Conservation (phyloP, 2,888 invertebrate species). For the Morpho helenor region DNA sequence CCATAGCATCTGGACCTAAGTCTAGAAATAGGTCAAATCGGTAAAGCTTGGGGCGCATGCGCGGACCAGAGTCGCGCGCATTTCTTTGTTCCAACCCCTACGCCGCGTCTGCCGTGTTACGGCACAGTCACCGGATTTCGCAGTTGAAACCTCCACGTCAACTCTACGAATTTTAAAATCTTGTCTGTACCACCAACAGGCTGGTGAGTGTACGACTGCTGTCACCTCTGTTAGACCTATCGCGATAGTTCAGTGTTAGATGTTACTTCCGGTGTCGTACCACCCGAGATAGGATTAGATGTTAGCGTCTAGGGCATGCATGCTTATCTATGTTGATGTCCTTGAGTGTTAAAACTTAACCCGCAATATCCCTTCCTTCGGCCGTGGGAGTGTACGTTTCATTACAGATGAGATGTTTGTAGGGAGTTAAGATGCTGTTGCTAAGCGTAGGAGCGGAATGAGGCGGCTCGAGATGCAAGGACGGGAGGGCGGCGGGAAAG, state of each 20-base stretch:
- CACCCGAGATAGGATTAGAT: conserved; percentile 57
- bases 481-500: conserved; percentile 54
- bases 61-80: conserved; percentile 35
- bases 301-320: conserved; percentile 70
- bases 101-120: conserved; percentile 29
- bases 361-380: conserved; percentile 53
- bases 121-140: conserved; percentile 42
- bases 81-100: conserved; percentile 30
- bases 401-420: conserved; percentile 69
- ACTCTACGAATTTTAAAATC: conserved; percentile 43
- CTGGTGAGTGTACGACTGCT: conserved; percentile 54
- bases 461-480: conserved; percentile 66
- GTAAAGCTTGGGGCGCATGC: conserved; percentile 41
- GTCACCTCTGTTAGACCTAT: conserved; percentile 20
- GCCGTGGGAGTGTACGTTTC: conserved; percentile 56
- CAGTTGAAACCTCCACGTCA: conserved; percentile 40
- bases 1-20: conserved; percentile 30
- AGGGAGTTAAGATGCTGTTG: conserved; percentile 68
- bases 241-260: conserved; percentile 56
- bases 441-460: conserved; percentile 69
- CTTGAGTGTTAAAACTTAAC: conserved; percentile 56
- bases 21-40: conserved; percentile 50
- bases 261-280: conserved; percentile 45
- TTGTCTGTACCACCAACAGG: conserved; percentile 39
- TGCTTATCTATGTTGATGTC: conserved; percentile 64